Conservation (phyloP, 2,113 vertebrate species). For the Mesitornis unicolor region DNA sequence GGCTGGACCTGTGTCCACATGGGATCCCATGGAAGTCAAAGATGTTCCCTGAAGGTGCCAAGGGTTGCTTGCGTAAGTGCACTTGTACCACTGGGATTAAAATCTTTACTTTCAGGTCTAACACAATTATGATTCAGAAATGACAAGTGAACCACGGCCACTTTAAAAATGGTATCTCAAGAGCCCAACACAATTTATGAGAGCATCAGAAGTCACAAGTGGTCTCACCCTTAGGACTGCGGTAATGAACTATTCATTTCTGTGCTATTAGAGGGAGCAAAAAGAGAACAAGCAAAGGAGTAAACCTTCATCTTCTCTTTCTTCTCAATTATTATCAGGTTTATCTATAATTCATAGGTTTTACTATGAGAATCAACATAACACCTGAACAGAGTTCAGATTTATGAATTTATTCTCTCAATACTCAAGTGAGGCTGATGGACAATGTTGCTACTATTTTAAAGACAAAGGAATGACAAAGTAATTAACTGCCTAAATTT, state of each 20-base stretch:
- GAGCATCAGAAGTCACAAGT: neutral
- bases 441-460: neutral
- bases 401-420: conserved; percentile 21
- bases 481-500: neutral
- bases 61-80: neutral
- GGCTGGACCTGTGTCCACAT: neutral
- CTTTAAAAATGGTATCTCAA: neutral
- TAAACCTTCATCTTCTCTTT: neutral
- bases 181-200: neutral
- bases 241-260: conserved; percentile 10
- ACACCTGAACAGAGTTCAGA: neutral
- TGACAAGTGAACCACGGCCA: neutral
- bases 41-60: neutral
- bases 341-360: conserved; percentile 35
- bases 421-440: neutral
- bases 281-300: conserved; percentile 10
- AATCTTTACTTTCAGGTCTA: neutral
- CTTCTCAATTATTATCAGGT: neutral
- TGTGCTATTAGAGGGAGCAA: neutral
- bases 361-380: conserved; percentile 4
- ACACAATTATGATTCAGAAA: neutral
- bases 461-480: neutral
- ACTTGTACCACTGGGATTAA: neutral
- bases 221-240: neutral
- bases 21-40: neutral